phyloP scores from a whole-genome alignment of 2,888 invertebrate genomes.

The Oscheius sp. region DNA sequence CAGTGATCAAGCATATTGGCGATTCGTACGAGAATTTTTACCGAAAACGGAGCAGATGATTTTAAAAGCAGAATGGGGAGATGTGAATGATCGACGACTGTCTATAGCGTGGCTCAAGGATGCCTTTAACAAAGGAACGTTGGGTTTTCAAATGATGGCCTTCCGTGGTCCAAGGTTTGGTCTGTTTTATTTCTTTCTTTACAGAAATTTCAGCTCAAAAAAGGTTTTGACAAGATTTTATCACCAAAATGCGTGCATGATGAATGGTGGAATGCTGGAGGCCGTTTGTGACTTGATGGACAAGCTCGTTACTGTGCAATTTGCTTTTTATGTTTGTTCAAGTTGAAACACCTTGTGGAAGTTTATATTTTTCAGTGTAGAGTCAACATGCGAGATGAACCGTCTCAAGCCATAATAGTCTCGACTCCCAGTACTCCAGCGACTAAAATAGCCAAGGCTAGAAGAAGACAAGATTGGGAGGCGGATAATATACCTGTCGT shows the following conservation, averaged over 20 bases:
- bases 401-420: conserved; percentile 43
- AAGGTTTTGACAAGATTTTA: conserved; percentile 49
- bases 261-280: conserved; percentile 51
- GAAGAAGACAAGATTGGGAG: conserved; percentile 15
- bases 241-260: conserved; percentile 59
- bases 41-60: conserved; percentile 59
- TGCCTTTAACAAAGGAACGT: conserved; percentile 63
- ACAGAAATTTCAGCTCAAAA: conserved; percentile 37
- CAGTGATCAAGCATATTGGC: conserved; percentile 62
- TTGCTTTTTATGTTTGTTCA: conserved; percentile 47
- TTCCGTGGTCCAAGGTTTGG: conserved; percentile 50
- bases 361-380: conserved; percentile 39
- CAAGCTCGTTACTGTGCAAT: conserved; percentile 48
- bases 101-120: conserved; percentile 68
- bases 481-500: conserved; percentile 1
- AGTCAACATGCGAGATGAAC: conserved; percentile 41
- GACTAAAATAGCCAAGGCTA: background rate
- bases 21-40: conserved; percentile 60
- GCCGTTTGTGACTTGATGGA: conserved; percentile 47
- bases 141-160: conserved; percentile 64
- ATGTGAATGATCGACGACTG: conserved; percentile 55
- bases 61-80: conserved; percentile 55
- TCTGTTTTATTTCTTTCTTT: conserved; percentile 2
- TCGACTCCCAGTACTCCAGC: conserved; percentile 19
- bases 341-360: background rate